Base-by-base conservation (phyloP, 1,140 invertebrate genomes). In the Drosophila kurseongensis region DNA sequence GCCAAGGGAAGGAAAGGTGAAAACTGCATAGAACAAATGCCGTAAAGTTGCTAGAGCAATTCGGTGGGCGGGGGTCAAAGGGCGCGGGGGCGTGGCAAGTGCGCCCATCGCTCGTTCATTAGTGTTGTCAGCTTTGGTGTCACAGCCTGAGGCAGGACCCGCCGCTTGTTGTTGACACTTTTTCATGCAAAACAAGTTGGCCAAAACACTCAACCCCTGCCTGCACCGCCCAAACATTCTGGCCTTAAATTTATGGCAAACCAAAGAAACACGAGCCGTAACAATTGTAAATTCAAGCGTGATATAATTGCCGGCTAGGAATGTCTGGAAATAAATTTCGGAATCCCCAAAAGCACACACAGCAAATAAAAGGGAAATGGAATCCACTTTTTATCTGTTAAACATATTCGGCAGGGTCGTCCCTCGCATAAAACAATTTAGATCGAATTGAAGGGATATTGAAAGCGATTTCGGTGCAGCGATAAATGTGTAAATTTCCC, bases 101-200 rank as follows among this genome's bases (percentile, higher is more conserved):
- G 60, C 44, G 51, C 62, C 59, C 69, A 66, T 47, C 56, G 75
- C 73, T 76, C 73, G 73, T 86, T 88, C 83, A 88, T 88, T 88
- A 88, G 83, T 78, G 83, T 78, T 88, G 83, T 77, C 83, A 88
- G 75, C 61, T 83, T 78, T 55, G 60, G 78, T 78, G 82, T 88
- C 83, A 88, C 42, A 69, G 60, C 75, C 77, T 59, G 68, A 51
- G 73, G 78, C 73, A 65, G 58, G 47, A 40, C 57, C 52, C 56
- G 59, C 67, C 61, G 59, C 61, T 58, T 82, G 79, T 57, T 82
- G 68, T 78, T 82, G 80, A 83, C 80, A 78, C 79, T 78, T 78
- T 75, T 71, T 58, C 74, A 77, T 68, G 72, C 77, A 71, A 75
- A 80, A 80, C 61, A 76, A 75, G 73, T 75, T 59, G 61, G 67